These are phyloP conservation scores for Bufo gargarizans DNA, from an alignment of 2,113 vertebrate species.

Conservation along the genomic window DNA sequence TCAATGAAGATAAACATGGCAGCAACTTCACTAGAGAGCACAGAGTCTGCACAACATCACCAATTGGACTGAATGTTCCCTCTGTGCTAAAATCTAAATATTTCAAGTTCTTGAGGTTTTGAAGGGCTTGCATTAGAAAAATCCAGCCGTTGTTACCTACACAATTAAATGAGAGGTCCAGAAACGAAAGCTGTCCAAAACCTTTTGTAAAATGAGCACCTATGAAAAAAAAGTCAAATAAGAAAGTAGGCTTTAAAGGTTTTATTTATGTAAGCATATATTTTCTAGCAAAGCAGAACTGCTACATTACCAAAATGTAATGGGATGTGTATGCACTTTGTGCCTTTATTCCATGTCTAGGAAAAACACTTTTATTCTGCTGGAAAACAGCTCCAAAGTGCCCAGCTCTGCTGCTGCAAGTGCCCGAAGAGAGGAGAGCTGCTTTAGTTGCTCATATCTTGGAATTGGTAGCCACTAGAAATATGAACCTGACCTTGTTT, in stretches of 20 bases:
- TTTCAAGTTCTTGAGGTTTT: conserved; percentile 61
- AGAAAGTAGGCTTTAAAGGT: background rate
- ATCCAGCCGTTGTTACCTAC: conserved; percentile 65
- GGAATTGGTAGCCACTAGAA: too few species aligned
- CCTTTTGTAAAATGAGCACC: conserved; percentile 60
- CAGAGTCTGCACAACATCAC: conserved; percentile 63
- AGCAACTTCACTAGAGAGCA: conserved; percentile 60
- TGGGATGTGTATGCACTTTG: too few species aligned
- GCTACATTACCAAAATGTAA: background rate
- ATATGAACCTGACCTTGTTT: too few species aligned
- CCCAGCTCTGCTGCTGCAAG: too few species aligned
- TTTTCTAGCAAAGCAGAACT: background rate
- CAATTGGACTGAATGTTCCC: conserved; percentile 57
- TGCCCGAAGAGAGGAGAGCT: too few species aligned
- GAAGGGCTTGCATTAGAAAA: conserved; percentile 60
- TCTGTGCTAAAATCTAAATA: conserved; percentile 65
- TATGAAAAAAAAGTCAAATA: conserved; percentile 17
- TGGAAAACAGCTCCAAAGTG: too few species aligned
- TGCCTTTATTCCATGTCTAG: too few species aligned
- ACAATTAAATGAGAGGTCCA: conserved; percentile 65
- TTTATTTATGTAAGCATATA: background rate
- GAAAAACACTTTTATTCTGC: too few species aligned
- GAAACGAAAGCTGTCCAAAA: conserved; percentile 61
- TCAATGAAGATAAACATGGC: conserved; percentile 61
- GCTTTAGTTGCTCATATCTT: too few species aligned